Base-by-base conservation (phyloP, 2,888 invertebrate species). In the Drosophila percnosoma region DNA sequence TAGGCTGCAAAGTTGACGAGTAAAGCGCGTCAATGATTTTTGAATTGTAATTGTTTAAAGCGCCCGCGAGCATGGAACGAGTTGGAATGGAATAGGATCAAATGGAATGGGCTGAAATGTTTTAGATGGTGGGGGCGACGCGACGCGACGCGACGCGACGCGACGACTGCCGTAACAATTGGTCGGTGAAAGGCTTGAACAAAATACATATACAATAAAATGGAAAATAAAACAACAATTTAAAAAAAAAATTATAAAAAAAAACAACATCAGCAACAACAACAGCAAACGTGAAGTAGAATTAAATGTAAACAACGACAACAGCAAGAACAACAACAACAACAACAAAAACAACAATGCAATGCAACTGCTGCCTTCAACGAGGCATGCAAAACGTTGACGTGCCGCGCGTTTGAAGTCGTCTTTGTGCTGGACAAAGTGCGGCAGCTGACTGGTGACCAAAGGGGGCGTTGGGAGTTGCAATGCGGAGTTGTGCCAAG, bases 41-140 rank as follows among this genome's bases (percentile, higher is more conserved):
- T 90, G 74, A 90, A 90, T 90, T 90, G 90, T 91, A 90, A 90
- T 91, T 91, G 83, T 90, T 91, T 80, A 80, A 80, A 83, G 82
- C 83, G 79, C 51, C 27, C 24, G 40, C 27, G 5, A 42, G 29
- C 45, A 15, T 24, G 78, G 55, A 75, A 65, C 49, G 68, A 66
- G 65, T 40, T 57, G 67, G 68, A 51, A 57, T 66, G 71, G 67
- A 27, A 27, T 21, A 36, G 58, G 6, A 33, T 48, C 40, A 45
- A 18, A 13, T 58, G 54, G 42, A 53, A 48, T 38, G 58, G 73
- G 59, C 21, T 18, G 33, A 57, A n/a, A 55, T 48, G 21, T 2
- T 31, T 11, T 18, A 18, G 18, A 18, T 3, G 21, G 21, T 15
- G 18, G 59, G 21, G 31, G 45, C 24, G 78, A 65, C 68, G 64